phyloP scores from a whole-genome alignment of 2,797 vertebrate species.

The Tapirus indicus region DNA sequence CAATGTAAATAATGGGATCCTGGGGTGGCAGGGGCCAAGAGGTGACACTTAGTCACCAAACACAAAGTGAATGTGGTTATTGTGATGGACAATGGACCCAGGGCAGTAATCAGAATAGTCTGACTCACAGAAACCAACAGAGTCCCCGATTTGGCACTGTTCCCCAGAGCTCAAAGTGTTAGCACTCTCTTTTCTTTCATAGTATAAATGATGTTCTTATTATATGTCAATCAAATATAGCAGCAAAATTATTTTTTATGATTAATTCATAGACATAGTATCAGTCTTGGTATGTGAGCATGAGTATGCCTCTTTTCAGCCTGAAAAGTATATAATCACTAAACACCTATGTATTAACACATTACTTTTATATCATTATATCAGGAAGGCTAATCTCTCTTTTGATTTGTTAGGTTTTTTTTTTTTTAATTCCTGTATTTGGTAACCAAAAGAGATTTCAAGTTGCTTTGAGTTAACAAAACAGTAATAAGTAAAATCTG shows the following conservation, averaged over 20 bases:
- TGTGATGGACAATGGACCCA: not conserved
- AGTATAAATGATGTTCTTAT: not conserved
- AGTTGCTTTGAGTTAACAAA: not conserved
- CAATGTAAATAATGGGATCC: not conserved
- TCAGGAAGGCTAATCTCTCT: not conserved
- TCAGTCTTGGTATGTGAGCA: not conserved
- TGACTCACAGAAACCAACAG: not conserved
- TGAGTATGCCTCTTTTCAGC: not conserved
- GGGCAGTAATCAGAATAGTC: not conserved
- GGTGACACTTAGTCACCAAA: not conserved
- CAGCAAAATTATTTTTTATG: not conserved
- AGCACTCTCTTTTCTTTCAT: not conserved
- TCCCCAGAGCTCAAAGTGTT: not conserved
- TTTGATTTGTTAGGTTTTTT: not conserved
- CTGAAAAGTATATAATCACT: not conserved
- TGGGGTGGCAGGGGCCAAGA: not conserved
- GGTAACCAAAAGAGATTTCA: not conserved
- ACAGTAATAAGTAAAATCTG: conserved; percentile 5
- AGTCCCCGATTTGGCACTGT: not conserved
- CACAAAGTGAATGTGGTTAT: not conserved
- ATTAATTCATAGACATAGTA: not conserved
- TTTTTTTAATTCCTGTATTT: not conserved
- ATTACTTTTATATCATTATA: not conserved
- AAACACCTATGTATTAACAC: not conserved
- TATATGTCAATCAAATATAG: not conserved